phyloP scores from a whole-genome alignment of 2,113 vertebrate genomes.

The Numida meleagris region DNA sequence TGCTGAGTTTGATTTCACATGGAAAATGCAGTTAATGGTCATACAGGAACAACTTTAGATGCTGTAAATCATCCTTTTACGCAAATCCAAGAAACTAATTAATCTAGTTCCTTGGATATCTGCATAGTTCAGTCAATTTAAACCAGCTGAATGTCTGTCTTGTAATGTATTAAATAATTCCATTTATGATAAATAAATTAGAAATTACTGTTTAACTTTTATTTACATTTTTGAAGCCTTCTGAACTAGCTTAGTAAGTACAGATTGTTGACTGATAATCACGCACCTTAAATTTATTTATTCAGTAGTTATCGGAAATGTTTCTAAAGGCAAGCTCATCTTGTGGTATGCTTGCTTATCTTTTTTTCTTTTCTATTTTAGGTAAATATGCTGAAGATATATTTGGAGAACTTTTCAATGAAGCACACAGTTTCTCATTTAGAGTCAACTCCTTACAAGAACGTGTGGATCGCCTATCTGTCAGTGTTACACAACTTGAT shows the following conservation, averaged over 20 bases:
- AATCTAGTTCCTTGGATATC: background rate
- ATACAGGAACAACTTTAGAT: background rate
- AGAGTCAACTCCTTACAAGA: slow-evolving; percentile 99
- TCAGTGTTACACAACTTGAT: slow-evolving; percentile 98
- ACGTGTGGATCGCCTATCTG: slow-evolving; percentile 95
- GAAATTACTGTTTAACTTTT: background rate
- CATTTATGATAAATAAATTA: background rate
- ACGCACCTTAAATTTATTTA: background rate
- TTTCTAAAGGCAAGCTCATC: background rate
- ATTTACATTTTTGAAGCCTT: background rate
- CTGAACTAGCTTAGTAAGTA: background rate
- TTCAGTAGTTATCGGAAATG: background rate
- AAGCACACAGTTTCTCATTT: slow-evolving; percentile 97
- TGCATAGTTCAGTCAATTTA: background rate
- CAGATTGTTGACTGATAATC: background rate
- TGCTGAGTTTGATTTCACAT: background rate
- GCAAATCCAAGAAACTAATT: background rate
- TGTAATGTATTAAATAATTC: background rate
- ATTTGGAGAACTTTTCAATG: slow-evolving; percentile 98
- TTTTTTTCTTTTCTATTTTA: slow-evolving; percentile 54
- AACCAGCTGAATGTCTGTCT: background rate
- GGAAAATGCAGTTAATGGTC: background rate
- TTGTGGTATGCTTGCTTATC: background rate
- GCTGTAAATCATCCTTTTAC: background rate
- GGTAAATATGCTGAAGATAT: slow-evolving; percentile 99